Evolutionary conservation across 2,888 invertebrate genomes (phyloP).

Genomic region (Bugula neritina): DNA sequence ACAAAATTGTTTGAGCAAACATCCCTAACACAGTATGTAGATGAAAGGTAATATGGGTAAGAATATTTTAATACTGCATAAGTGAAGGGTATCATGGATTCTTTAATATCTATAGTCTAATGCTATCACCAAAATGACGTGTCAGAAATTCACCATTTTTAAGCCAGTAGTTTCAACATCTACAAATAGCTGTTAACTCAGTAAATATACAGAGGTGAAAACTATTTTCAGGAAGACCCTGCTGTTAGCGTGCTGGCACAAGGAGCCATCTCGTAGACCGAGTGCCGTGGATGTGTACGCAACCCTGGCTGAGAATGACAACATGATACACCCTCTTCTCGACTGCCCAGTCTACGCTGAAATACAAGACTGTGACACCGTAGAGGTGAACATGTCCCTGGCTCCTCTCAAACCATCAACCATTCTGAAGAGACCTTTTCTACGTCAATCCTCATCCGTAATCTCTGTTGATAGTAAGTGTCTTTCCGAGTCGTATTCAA

Average conservation of each 20-base stretch:
- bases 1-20: too few relatives aligned
- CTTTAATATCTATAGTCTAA: too few relatives aligned
- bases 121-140: too few relatives aligned
- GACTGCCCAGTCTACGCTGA: constrained; percentile 69
- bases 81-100: too few relatives aligned
- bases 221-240: constrained; percentile 67
- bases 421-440: background rate
- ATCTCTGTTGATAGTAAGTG: constrained; percentile 17
- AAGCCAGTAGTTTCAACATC: too few relatives aligned
- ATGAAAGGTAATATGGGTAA: too few relatives aligned
- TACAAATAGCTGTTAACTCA: too few relatives aligned
- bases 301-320: constrained; percentile 70
- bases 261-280: constrained; percentile 66
- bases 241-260: constrained; percentile 74
- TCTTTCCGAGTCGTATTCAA: too few relatives aligned
- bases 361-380: constrained; percentile 64
- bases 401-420: constrained; percentile 29
- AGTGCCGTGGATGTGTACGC: constrained; percentile 74
- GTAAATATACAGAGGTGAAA: too few relatives aligned
- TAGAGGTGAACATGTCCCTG: constrained; percentile 53
- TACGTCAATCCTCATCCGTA: constrained; percentile 13
- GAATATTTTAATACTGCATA: too few relatives aligned
- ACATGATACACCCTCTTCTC: constrained; percentile 70
- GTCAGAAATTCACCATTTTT: too few relatives aligned
- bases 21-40: too few relatives aligned